Percentiles rank a stretch among this genome's conserved stretches.
phyloP scores from a whole-genome alignment of 2,113 vertebrate species.

The Dasyurus viverrinus region DNA sequence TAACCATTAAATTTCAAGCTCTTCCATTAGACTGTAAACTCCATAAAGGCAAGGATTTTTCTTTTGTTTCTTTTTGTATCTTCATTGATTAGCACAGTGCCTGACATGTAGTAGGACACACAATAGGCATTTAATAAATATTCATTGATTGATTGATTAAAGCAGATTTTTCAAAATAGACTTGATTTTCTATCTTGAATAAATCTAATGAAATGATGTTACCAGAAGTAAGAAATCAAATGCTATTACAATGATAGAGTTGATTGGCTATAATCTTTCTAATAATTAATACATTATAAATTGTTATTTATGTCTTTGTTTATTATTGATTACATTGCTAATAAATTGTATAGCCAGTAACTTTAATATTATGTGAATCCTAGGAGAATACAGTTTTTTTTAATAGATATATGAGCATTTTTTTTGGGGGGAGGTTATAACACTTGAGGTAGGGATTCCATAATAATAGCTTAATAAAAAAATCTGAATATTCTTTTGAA shows the following conservation, averaged over 20 bases:
- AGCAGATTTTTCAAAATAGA: neutral
- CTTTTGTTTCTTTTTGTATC: neutral
- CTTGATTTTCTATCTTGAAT: neutral
- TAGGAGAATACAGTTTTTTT: neutral
- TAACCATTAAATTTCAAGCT: neutral
- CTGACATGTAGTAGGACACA: neutral
- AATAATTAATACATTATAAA: neutral
- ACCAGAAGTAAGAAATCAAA: neutral
- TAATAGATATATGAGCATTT: neutral
- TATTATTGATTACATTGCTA: neutral
- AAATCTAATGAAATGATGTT: neutral
- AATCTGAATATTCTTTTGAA: neutral
- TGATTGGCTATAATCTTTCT: neutral
- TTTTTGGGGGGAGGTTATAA: neutral
- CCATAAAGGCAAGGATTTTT: neutral
- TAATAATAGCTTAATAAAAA: neutral
- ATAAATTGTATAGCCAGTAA: neutral
- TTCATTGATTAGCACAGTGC: neutral
- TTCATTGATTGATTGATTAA: neutral
- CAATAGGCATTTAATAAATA: neutral
- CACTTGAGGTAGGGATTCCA: neutral
- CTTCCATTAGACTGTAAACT: too few species aligned
- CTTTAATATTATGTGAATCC: neutral
- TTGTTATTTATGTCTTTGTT: neutral
- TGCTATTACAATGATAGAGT: neutral